Evolutionary conservation across 2,888 invertebrate species (phyloP).

Genomic region (Panopea generosa): DNA sequence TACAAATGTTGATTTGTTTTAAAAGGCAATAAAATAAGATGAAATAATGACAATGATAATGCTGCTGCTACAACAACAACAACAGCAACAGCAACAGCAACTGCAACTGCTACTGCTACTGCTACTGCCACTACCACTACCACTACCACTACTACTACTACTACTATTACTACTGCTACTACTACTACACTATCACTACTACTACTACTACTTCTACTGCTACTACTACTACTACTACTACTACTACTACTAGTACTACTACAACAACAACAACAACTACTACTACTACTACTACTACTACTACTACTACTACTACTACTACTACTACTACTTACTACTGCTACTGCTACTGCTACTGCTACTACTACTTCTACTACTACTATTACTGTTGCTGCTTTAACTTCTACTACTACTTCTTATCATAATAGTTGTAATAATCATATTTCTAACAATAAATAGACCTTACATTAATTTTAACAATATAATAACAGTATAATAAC

Average conservation of each 20-base stretch:
- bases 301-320: constrained; percentile 3
- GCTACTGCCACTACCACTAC: background rate
- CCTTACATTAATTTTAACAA: too few species aligned
- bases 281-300: constrained; percentile 2
- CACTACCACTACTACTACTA: background rate
- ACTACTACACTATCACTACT: too few species aligned
- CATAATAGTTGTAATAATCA: too few species aligned
- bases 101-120: background rate
- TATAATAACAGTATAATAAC: too few species aligned
- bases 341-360: background rate
- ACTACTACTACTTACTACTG: background rate
- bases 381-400: too few species aligned
- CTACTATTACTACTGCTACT: background rate
- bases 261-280: constrained; percentile 1
- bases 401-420: too few species aligned
- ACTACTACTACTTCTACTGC: too few species aligned
- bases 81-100: background rate
- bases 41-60: background rate
- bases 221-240: background rate
- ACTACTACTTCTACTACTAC: too few species aligned
- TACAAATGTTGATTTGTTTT: too few species aligned
- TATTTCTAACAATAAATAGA: too few species aligned
- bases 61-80: background rate
- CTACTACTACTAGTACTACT: constrained; percentile 1
- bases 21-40: too few species aligned